phyloP scores from a whole-genome alignment of 2,113 vertebrate genomes.

The Platysteira castanea region DNA sequence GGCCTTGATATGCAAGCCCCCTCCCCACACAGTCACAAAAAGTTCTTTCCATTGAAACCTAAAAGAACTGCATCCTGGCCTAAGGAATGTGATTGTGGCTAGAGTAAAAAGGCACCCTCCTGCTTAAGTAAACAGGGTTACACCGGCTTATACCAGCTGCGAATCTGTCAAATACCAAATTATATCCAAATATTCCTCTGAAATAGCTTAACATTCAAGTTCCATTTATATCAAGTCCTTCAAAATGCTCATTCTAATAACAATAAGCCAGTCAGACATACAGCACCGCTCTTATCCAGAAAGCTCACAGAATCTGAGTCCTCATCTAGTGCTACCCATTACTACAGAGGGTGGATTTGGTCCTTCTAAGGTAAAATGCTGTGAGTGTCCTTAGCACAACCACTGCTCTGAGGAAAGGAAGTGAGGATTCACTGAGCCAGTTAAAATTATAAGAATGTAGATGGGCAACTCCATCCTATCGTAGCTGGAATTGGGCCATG shows the following conservation, averaged over 20 bases:
- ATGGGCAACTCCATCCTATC: constrained; percentile 19
- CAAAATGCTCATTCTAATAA: background rate
- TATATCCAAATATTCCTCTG: background rate
- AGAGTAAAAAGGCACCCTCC: background rate
- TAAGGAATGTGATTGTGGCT: background rate
- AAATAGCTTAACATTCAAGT: background rate
- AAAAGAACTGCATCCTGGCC: background rate
- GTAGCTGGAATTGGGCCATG: constrained; percentile 21
- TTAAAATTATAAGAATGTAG: background rate
- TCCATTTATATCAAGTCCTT: background rate
- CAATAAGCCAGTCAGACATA: background rate
- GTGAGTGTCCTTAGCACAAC: background rate
- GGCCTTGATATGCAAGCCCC: background rate
- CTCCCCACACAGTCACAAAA: background rate
- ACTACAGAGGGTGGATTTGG: background rate
- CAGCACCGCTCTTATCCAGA: background rate
- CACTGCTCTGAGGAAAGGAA: background rate
- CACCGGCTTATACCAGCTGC: background rate
- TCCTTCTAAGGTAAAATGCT: background rate
- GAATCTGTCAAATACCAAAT: background rate
- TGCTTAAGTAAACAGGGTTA: background rate
- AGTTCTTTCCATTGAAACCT: background rate
- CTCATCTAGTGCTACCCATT: background rate
- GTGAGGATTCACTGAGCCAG: background rate
- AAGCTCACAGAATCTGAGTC: background rate